Evolutionary conservation across 2,113 vertebrate species (phyloP).

Genomic region (Gasterosteus nipponicus): DNA sequence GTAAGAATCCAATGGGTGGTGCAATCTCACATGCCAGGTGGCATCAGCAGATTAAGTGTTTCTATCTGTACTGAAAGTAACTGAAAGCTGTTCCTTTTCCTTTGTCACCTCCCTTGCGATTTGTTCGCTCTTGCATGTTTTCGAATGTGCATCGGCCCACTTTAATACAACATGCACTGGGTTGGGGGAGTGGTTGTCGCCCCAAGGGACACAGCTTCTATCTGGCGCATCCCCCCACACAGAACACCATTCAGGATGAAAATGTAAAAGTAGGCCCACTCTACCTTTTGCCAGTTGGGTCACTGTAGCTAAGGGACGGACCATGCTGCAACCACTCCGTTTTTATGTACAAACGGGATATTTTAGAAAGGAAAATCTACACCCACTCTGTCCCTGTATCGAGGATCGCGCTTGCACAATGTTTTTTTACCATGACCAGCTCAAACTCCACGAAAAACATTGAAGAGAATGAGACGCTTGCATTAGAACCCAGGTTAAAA

Average conservation of each 20-base stretch:
- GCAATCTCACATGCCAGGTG: slow-evolving; percentile 38
- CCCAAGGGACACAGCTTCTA: slow-evolving; percentile 19
- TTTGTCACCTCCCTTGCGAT: slow-evolving; percentile 47
- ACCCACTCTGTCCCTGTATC: not conserved
- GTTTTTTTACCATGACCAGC: too few relatives aligned
- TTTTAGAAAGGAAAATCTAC: not conserved
- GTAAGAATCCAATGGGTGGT: slow-evolving; percentile 34
- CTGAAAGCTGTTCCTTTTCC: slow-evolving; percentile 43
- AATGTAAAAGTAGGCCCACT: slow-evolving; percentile 35
- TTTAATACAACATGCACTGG: slow-evolving; percentile 48
- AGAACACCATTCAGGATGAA: slow-evolving; percentile 46
- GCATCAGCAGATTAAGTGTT: slow-evolving; percentile 61
- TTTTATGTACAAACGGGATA: not conserved
- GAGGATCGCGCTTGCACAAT: too few relatives aligned
- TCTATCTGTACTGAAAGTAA: slow-evolving; percentile 45
- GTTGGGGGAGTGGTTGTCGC: not conserved
- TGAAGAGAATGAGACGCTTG: too few relatives aligned
- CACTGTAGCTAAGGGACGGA: slow-evolving; percentile 64
- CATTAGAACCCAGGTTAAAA: too few relatives aligned
- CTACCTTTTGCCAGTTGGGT: slow-evolving; percentile 33
- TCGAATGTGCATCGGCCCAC: slow-evolving; percentile 10
- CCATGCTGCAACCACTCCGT: not conserved
- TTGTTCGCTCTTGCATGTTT: slow-evolving; percentile 27
- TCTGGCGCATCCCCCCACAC: slow-evolving; percentile 23
- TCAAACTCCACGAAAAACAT: too few relatives aligned